These are phyloP conservation scores for Lagorchestes hirsutus DNA, from an alignment of 2,797 vertebrate species.

Conservation along the genomic window DNA sequence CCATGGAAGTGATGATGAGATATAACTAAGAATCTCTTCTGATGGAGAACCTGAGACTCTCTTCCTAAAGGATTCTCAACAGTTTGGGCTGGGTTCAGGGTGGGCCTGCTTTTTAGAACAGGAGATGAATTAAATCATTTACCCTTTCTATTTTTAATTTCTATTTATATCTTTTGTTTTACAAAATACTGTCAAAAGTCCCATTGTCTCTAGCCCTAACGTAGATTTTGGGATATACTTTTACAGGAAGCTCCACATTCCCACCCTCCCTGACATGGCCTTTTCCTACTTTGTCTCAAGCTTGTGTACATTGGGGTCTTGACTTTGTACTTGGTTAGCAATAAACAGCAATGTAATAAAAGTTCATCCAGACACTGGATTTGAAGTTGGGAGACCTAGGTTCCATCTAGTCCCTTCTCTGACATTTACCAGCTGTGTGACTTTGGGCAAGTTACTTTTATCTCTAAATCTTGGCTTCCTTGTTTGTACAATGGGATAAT, in stretches of 20 bases:
- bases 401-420: not conserved
- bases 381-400: not conserved
- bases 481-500: not conserved
- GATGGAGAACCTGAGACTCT: conserved; percentile 40
- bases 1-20: conserved; percentile 5
- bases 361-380: not conserved
- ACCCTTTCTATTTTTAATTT: conserved; percentile 43
- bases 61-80: conserved; percentile 21
- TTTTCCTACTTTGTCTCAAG: not conserved
- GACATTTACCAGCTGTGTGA: not conserved
- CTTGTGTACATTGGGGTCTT: not conserved
- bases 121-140: conserved; percentile 53
- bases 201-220: not conserved
- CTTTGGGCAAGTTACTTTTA: not conserved
- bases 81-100: conserved; percentile 14
- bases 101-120: conserved; percentile 17
- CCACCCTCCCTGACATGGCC: not conserved
- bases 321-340: not conserved
- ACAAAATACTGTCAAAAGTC: not conserved
- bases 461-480: not conserved
- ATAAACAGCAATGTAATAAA: not conserved
- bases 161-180: not conserved
- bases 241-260: not conserved
- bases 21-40: conserved; percentile 35
- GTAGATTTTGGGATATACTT: not conserved